Percentiles rank a stretch among this genome's conserved stretches.
phyloP scores from a whole-genome alignment of 2,797 vertebrate genomes.

The Brachyalestes nurse region DNA sequence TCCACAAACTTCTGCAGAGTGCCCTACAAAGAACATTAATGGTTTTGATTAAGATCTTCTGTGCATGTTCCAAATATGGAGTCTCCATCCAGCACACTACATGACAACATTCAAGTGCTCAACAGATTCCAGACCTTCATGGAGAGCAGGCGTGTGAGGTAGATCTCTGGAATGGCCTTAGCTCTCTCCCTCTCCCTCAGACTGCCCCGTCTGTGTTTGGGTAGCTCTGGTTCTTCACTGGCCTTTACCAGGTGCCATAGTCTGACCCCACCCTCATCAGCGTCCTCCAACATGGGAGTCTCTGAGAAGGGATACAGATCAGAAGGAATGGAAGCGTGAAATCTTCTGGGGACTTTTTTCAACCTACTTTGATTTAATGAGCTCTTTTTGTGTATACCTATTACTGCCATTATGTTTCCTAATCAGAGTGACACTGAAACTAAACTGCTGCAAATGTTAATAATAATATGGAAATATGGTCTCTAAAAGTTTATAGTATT shows the following conservation, averaged over 20 bases:
- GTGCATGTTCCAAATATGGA: background rate
- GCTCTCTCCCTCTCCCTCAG: slow-evolving; percentile 91
- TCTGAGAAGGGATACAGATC: slow-evolving; percentile 72
- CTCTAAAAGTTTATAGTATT: background rate
- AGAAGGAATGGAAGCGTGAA: background rate
- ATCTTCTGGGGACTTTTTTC: background rate
- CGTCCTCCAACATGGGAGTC: slow-evolving; percentile 96
- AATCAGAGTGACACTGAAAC: background rate
- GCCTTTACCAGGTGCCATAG: slow-evolving; percentile 97
- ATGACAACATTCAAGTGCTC: background rate
- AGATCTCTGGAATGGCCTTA: slow-evolving; percentile 97
- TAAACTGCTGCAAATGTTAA: background rate
- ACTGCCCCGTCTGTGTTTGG: slow-evolving; percentile 92
- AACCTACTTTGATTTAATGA: background rate
- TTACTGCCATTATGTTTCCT: background rate
- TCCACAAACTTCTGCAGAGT: slow-evolving; percentile 98
- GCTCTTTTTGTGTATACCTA: background rate
- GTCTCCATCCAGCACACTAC: background rate
- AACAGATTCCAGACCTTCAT: slow-evolving; percentile 86
- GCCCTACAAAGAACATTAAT: slow-evolving; percentile 74
- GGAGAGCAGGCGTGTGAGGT: slow-evolving; percentile 94
- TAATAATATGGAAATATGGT: background rate
- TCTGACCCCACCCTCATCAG: slow-evolving; percentile 94
- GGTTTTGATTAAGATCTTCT: slow-evolving; percentile 3
- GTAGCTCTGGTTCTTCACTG: slow-evolving; percentile 93